phyloP scores from a whole-genome alignment of 2,113 vertebrate genomes.

The Columba livia region DNA sequence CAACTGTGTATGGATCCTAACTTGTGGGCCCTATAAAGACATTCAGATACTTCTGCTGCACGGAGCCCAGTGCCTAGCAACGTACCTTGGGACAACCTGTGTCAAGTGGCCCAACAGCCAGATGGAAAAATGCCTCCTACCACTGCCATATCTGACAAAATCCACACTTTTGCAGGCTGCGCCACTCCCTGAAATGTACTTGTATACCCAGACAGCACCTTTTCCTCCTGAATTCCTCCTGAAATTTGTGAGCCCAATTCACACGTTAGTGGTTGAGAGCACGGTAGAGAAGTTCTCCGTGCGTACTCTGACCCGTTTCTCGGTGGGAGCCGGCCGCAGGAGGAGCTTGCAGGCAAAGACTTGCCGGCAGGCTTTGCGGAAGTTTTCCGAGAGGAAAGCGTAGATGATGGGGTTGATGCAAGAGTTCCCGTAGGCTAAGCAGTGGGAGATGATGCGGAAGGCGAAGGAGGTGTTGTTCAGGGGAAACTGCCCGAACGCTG shows the following conservation, averaged over 20 bases:
- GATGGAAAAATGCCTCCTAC: not conserved
- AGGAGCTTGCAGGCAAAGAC: constrained; percentile 69
- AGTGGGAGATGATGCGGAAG: constrained; percentile 82
- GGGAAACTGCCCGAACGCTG: constrained; percentile 81
- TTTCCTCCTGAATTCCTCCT: not conserved
- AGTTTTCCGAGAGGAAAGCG: constrained; percentile 85
- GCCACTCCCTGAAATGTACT: accelerated
- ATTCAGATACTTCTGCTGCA: not conserved
- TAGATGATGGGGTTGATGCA: constrained; percentile 87
- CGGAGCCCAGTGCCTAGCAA: not conserved
- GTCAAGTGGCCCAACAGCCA: not conserved
- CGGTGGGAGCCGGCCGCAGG: not conserved
- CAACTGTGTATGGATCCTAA: not conserved
- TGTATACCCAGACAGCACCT: not conserved
- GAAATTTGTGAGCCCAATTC: not conserved
- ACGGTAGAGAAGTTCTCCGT: constrained; percentile 82
- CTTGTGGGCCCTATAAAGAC: not conserved
- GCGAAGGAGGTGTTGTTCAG: constrained; percentile 80
- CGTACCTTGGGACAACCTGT: not conserved
- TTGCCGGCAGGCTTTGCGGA: constrained; percentile 79
- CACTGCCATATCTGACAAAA: not conserved
- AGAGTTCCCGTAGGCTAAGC: constrained; percentile 84
- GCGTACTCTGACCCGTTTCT: constrained; percentile 71
- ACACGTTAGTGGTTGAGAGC: constrained; percentile 73
- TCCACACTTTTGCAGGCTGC: not conserved